These are phyloP conservation scores for Lutraria lutraria DNA, from an alignment of 2,888 invertebrate genomes.

Conservation along the genomic window DNA sequence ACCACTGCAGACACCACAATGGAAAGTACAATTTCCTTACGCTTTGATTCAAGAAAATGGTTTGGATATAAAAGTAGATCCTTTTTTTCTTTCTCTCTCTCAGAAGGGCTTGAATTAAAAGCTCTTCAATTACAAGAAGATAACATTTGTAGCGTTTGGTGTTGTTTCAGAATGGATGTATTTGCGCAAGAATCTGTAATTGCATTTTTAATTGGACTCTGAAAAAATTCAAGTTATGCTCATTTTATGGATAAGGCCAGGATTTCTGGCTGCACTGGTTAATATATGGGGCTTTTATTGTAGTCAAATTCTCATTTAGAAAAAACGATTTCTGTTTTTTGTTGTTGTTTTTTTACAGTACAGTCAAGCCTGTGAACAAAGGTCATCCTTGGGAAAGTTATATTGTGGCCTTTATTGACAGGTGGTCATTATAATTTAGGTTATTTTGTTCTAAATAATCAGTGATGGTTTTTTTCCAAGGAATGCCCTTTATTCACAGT, in stretches of 20 bases:
- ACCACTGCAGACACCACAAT: background rate
- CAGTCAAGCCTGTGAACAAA: no score
- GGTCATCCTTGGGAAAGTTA: no score
- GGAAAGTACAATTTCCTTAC: background rate
- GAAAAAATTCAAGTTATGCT: background rate
- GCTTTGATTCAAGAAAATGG: constrained; percentile 1
- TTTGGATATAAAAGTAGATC: background rate
- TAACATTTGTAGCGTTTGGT: background rate
- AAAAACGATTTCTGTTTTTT: no score
- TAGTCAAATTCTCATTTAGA: no score
- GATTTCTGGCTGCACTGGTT: background rate
- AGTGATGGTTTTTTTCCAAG: no score
- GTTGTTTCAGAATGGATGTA: background rate
- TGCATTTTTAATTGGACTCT: background rate
- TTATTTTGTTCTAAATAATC: no score
- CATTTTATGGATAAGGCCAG: background rate
- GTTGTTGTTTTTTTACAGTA: no score
- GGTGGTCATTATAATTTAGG: no score
- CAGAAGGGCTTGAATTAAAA: background rate
- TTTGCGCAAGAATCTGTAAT: background rate
- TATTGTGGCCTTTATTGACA: no score
- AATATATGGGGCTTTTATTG: background rate
- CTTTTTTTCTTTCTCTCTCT: background rate
- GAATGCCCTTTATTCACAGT: no score
- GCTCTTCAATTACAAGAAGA: background rate